Evolutionary conservation across 2,888 invertebrate species (phyloP).

Genomic region (Rhopalosiphum nymphaeae): DNA sequence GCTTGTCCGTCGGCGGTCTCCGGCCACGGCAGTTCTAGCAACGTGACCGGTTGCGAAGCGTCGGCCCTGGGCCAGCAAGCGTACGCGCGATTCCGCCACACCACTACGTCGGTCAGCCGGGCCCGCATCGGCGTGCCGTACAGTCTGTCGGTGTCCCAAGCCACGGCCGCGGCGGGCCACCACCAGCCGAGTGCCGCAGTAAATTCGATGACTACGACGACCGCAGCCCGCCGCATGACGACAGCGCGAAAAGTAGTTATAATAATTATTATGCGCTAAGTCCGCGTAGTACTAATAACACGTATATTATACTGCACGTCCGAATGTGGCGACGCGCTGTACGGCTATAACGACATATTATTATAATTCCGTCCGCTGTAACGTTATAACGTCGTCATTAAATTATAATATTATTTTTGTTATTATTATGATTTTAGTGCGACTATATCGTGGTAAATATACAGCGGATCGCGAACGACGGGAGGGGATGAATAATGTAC

Average conservation of each 20-base stretch:
- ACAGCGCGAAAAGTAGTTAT: background rate
- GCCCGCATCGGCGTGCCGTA: conserved; percentile 16
- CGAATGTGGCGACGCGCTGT: background rate
- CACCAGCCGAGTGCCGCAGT: background rate
- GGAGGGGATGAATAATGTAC: background rate
- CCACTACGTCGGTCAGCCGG: conserved; percentile 67
- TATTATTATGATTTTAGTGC: background rate
- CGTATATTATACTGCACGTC: background rate
- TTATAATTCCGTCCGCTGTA: background rate
- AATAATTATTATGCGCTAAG: background rate
- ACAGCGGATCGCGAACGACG: background rate
- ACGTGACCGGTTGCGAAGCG: conserved; percentile 68
- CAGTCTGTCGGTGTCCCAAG: conserved; percentile 19
- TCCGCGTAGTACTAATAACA: background rate
- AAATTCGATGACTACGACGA: background rate
- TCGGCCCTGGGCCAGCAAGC: conserved; percentile 70
- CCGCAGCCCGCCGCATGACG: background rate
- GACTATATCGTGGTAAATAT: background rate
- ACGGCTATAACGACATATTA: background rate
- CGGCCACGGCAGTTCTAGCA: conserved; percentile 71
- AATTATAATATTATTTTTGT: conserved; percentile 3
- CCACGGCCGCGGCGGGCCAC: background rate
- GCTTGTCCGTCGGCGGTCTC: conserved; percentile 65
- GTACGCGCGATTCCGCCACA: conserved; percentile 71
- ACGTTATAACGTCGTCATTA: background rate